Evolutionary conservation across 2,797 vertebrate species (phyloP), one percentile per base, ranked within the genome.

Genomic region (Macropus fuliginosus): DNA sequence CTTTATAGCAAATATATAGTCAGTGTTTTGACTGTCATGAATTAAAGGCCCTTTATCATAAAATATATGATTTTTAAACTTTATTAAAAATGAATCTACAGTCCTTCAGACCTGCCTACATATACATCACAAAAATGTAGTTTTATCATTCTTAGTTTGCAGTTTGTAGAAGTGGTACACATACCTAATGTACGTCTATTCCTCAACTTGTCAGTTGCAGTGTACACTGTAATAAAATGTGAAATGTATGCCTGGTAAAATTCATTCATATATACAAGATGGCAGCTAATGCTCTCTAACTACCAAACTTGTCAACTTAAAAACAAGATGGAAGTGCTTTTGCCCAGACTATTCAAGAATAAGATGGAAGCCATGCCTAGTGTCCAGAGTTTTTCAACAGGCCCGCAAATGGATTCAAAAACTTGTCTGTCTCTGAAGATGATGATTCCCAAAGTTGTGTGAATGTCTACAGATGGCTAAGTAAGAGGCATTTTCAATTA

Each of bases 231-330:
- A 62, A 62, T 62, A 62, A 34, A 62, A 62, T 62, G 40, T 74
- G n/a, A 40, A 74, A 40, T 40, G 24, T 74, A 74, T 40, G 18
- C n/a, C 66, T 24, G 18, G 18, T 40, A 2, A 21, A 74, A 40
- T 24, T 40, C 66, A 74, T 24, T 74, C 16, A 40, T 21, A 21
- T 24, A 74, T 21, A 40, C 18, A 74, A 74, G n/a, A 74, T 74
- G n/a, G 34, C n/a, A 74, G 34, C 66, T 74, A 40, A 40, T 21
- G 18, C 18, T 40, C 66, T 74, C 66, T 74, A 74, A 40, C 14
- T 66, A n/a, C 34, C 34, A 95, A 94, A 93, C 50, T 94, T 96
- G 54, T 95, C 96, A 74, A 54, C 55, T 90, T 95, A 91, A 92
- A 95, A 93, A 91, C 56, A 96, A 92, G 56, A 95, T 91, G 91